Evolutionary conservation across 2,888 invertebrate genomes (phyloP).

Genomic region (Dryocosmus kuriphilus): DNA sequence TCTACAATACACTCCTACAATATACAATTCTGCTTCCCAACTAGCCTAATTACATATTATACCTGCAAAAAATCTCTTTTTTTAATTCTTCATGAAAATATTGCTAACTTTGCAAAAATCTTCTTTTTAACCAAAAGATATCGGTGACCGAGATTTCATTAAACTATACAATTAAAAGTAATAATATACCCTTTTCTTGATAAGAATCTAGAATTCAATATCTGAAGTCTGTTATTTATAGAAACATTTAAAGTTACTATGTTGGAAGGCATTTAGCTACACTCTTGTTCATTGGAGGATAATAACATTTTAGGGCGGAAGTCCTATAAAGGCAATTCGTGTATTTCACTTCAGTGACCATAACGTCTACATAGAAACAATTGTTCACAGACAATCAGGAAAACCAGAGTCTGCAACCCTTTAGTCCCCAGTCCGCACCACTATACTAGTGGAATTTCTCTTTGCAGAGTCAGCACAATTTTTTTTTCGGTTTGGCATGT

Average conservation of each 20-base stretch:
- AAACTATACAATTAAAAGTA: background rate
- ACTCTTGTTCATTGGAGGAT: conserved; percentile 27
- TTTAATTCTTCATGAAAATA: no score
- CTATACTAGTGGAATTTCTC: conserved; percentile 18
- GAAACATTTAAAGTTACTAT: background rate
- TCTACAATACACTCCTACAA: background rate
- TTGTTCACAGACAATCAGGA: conserved; percentile 18
- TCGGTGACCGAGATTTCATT: no score
- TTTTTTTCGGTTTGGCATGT: conserved; percentile 56
- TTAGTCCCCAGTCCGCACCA: conserved; percentile 6
- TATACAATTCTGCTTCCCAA: background rate
- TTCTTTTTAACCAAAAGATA: no score
- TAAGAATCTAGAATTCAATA: background rate
- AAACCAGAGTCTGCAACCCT: background rate
- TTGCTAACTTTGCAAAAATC: no score
- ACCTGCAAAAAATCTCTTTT: no score
- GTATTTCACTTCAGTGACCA: conserved; percentile 22
- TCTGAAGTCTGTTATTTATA: background rate
- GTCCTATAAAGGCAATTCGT: conserved; percentile 31
- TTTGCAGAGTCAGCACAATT: conserved; percentile 58
- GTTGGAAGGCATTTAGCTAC: background rate
- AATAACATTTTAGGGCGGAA: conserved; percentile 27
- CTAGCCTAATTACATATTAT: no score
- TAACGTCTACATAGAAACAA: conserved; percentile 25
- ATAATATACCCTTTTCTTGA: background rate